Evolutionary conservation across 2,797 vertebrate genomes (phyloP).

Genomic region (Pyrocephalus nanus): DNA sequence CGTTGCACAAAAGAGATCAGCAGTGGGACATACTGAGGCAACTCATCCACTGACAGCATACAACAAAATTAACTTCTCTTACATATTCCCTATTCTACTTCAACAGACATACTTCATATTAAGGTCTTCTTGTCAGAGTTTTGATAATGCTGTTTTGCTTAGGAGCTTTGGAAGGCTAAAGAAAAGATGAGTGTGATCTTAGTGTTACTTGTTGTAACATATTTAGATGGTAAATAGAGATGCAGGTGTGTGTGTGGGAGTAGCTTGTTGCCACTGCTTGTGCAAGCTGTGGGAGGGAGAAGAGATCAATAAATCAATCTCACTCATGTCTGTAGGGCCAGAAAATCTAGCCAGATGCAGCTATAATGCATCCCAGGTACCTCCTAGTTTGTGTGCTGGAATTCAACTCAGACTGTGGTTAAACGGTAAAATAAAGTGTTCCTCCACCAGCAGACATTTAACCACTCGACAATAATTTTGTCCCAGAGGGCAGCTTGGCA

Average conservation of each 20-base stretch:
- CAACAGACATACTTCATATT: not conserved
- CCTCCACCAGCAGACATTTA: slow-evolving; percentile 25
- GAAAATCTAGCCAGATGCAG: not conserved
- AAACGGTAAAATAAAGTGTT: slow-evolving; percentile 43
- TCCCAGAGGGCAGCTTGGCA: slow-evolving; percentile 53
- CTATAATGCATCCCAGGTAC: slow-evolving; percentile 36
- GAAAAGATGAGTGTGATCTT: not conserved
- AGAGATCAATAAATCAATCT: slow-evolving; percentile 22
- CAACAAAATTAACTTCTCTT: not conserved
- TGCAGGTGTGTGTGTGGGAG: not conserved
- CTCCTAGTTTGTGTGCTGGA: not conserved
- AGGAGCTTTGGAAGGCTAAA: not conserved
- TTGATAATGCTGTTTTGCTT: not conserved
- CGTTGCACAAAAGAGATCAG: not conserved
- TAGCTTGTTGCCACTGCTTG: not conserved
- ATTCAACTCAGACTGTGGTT: slow-evolving; percentile 30
- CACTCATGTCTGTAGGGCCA: not conserved
- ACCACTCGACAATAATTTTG: slow-evolving; percentile 33
- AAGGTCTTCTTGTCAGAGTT: not conserved
- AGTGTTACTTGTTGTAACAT: not conserved
- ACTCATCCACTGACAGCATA: not conserved
- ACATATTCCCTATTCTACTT: not conserved
- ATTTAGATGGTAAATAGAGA: not conserved
- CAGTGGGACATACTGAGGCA: not conserved
- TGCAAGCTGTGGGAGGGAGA: not conserved